A percentile compares a stretch with the other conserved stretches of the same genome.
These are phyloP conservation scores for Ganaspis brasiliensis DNA, from an alignment of 2,888 invertebrate genomes.

Conservation along the genomic window DNA sequence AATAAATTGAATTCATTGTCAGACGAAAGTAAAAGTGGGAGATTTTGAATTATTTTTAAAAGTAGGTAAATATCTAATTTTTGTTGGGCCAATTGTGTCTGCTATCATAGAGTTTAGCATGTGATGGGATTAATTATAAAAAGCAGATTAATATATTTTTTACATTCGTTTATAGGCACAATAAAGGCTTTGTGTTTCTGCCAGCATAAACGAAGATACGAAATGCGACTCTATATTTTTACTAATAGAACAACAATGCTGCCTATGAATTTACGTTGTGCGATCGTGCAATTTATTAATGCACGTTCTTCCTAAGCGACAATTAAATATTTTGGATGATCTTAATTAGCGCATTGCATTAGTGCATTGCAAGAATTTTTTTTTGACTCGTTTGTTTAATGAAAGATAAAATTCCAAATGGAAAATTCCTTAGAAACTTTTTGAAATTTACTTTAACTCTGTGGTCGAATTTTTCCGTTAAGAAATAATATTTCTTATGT, in stretches of 20 bases:
- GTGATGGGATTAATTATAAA: slow-evolving; percentile 28
- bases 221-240: slow-evolving; percentile 33
- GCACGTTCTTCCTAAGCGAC: slow-evolving; percentile 20
- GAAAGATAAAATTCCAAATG: not conserved
- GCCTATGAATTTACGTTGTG: slow-evolving; percentile 30
- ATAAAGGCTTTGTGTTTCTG: slow-evolving; percentile 74
- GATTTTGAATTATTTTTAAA: not conserved
- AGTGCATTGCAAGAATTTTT: slow-evolving; percentile 10
- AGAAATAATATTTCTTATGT: slow-evolving; percentile 33
- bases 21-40: no score
- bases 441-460: not conserved
- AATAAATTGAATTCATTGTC: no score
- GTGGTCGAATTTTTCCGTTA: slow-evolving; percentile 39
- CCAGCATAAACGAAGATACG: slow-evolving; percentile 68
- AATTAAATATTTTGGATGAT: slow-evolving; percentile 23
- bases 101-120: not conserved
- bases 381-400: not conserved
- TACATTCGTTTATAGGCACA: slow-evolving; percentile 69
- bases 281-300: slow-evolving; percentile 28
- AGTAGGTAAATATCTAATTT: no score
- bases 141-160: slow-evolving; percentile 52
- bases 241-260: slow-evolving; percentile 7
- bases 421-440: not conserved
- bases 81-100: not conserved
- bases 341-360: slow-evolving; percentile 19